These are phyloP conservation scores for Desmodus rotundus DNA, from an alignment of 2,113 vertebrate genomes.

Conservation along the genomic window DNA sequence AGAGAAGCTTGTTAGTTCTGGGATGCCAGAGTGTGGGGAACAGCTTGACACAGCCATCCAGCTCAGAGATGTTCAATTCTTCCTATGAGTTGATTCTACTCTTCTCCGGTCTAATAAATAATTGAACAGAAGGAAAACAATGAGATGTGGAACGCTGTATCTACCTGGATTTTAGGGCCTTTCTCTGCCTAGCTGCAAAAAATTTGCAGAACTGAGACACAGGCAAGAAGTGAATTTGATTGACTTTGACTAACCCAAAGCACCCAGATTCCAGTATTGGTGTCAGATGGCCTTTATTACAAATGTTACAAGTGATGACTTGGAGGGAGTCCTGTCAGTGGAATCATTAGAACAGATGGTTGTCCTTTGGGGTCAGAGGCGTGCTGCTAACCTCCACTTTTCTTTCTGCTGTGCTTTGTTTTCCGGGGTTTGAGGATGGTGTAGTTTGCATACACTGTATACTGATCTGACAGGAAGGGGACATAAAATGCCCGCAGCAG, in stretches of 20 bases:
- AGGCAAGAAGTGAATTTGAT: not conserved
- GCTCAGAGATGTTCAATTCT: slow-evolving; percentile 37
- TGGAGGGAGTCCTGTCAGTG: not conserved
- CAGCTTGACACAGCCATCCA: not conserved
- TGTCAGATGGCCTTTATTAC: slow-evolving; percentile 56
- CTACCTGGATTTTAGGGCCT: not conserved
- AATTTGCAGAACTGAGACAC: slow-evolving; percentile 55
- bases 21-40: slow-evolving; percentile 7
- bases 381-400: slow-evolving; percentile 73
- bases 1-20: not conserved
- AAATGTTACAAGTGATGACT: not conserved
- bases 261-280: not conserved
- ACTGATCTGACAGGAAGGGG: slow-evolving; percentile 85
- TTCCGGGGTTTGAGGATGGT: slow-evolving; percentile 87
- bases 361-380: not conserved
- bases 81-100: slow-evolving; percentile 45
- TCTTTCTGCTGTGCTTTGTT: slow-evolving; percentile 80
- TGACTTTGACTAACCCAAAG: slow-evolving; percentile 46
- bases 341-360: slow-evolving; percentile 29
- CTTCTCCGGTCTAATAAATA: slow-evolving; percentile 41
- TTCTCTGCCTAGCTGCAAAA: slow-evolving; percentile 23
- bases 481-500: slow-evolving; percentile 88
- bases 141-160: not conserved
- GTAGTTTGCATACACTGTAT: slow-evolving; percentile 85
- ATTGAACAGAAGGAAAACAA: slow-evolving; percentile 34